Evolutionary conservation across 2,888 invertebrate genomes (phyloP), one percentile per base, ranked within the genome.

Genomic region (Apotomis capreana): DNA sequence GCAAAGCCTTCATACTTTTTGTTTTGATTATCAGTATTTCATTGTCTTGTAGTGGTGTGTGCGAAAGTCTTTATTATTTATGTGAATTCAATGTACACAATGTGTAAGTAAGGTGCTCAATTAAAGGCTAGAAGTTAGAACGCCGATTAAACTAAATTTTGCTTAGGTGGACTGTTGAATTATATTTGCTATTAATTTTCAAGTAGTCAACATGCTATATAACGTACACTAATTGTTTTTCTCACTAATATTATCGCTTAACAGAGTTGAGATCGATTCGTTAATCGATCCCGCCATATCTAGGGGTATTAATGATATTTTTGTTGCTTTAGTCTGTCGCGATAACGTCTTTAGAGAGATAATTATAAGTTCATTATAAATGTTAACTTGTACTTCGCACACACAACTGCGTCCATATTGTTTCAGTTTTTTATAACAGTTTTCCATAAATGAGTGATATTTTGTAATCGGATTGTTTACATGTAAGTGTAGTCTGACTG

Each of bases 401-500:
- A 65, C 59, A 70, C 51, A 54, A 65, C 59, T 64, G 60, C 60
- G 10, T 10, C 13, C 54, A 55, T 49, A 26, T 12, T 13, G 13
- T 54, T 59, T 9, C 15, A 64, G 26, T 26, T 54, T 49, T 60
- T 2, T 55, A 69, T 44, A 52, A 37, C 76, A 75, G 74, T 77
- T 70, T 70, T 68, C 76, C 75, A 69, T 70, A 58, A 62, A 74
- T 74, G 76, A 71, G 78, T 78, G 77, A 80, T 81, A 76, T 76
- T 75, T 77, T 73, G 68, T 15, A 74, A 77, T 73, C 61, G 74
- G 76, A 77, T 76, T 76, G 73, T 75, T 76, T 74, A 78, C 74
- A 77, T 83, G 77, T 82, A 83, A 80, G 82, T 75, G 76, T 79
- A 79, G 77, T 74, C 70, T 78, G 84, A 83, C 82, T 84, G 85